phyloP scores from a whole-genome alignment of 2,797 vertebrate genomes.

The Micromesistius poutassou region DNA sequence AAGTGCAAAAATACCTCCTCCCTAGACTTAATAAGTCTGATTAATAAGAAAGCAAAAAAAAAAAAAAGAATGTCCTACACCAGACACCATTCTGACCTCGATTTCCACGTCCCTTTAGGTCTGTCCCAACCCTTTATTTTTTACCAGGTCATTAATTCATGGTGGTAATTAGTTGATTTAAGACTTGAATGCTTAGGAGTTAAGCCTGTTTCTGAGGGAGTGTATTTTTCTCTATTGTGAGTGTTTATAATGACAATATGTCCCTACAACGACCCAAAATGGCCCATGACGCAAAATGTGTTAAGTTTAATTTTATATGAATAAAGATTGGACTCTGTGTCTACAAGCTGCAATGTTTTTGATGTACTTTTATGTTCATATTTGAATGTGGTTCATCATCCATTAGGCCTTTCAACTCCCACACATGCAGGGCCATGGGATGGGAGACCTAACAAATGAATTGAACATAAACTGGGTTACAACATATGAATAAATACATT shows the following conservation, averaged over 20 bases:
- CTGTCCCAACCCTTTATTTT: not conserved
- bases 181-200: too few species aligned
- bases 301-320: not conserved
- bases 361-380: not conserved
- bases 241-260: not conserved
- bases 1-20: not conserved
- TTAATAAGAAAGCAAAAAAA: not conserved
- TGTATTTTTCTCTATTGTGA: not conserved
- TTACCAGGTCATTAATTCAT: not conserved
- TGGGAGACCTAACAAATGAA: not conserved
- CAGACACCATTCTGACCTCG: not conserved
- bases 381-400: not conserved
- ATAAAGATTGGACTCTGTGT: too few species aligned
- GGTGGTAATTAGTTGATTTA: not conserved
- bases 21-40: not conserved
- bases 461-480: not conserved
- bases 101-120: slow-evolving; percentile 22
- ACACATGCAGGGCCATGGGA: not conserved
- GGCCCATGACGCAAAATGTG: not conserved
- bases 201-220: too few species aligned
- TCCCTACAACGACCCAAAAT: not conserved
- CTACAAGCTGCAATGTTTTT: not conserved
- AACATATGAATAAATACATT: not conserved
- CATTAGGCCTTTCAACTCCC: not conserved
- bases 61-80: not conserved